Base-by-base conservation (phyloP, 2,113 vertebrate species). In the Laticauda colubrina region DNA sequence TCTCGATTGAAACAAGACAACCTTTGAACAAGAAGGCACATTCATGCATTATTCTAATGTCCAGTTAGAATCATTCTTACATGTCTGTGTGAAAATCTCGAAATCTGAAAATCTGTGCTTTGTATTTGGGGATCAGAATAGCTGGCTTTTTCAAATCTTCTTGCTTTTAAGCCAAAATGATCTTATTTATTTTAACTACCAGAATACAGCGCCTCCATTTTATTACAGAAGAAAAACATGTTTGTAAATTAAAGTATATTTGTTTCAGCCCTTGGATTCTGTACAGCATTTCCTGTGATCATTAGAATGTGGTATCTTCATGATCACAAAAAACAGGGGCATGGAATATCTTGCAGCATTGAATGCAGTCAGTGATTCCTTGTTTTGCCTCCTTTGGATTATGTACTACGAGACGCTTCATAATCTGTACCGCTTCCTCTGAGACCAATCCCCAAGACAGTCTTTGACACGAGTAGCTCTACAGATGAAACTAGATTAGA, bases 1-100 rank as follows among this genome's bases (percentile, higher is more conserved):
- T 3, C 51, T 45, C 29, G 4, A 75, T 15, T 81, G 34, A 69
- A 2, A 39, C n/a, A 15, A 85, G n/a, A 39, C n/a, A 86, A 14
- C 64, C 85, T 2, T 56, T 39, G 54, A 89, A 54, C n/a, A 75
- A 34, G 9, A 48, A 88, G 54, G 51, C 69, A 0, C 0, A n/a
- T 29, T 2, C 0, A 48, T 1, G 51, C 45, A 45, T 23, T 88
- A 0, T 85, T 89, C 43, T 45, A 26, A 0, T 0, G 14, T 10
- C 0, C 0, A 34, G 87, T 26, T 75, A 88, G 57, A 85, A 89
- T 61, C 89, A n/a, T 87, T 92, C 54, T 93, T 54, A 39, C 34
- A 69, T 91, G 90, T 91, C 0, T 0, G 24, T 87, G 95, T 93
- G 92, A 34, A 48, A 1, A 92, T 23, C 53, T 81, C 88, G 0